phyloP scores from a whole-genome alignment of 35 echinoderm and acorn worm species.

The Apostichopus japonicus region DNA sequence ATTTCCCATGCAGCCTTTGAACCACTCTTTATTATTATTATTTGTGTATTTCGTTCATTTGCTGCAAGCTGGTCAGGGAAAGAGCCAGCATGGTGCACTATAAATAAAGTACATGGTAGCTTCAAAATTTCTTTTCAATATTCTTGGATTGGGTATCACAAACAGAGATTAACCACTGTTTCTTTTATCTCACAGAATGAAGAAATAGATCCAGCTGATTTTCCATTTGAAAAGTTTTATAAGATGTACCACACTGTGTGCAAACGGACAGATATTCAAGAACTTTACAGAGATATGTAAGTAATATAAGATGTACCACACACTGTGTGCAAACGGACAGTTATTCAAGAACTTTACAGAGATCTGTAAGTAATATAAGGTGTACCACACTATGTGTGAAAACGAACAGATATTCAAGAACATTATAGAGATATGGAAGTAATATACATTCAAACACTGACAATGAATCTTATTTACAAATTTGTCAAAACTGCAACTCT shows the following conservation, averaged over 20 bases:
- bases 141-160: too few species aligned
- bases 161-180: background rate
- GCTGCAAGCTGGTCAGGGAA: too few species aligned
- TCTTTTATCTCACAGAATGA: slow-evolving; percentile 79
- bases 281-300: slow-evolving; percentile 95
- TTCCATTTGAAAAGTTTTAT: slow-evolving; percentile 99
- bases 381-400: slow-evolving; percentile 96
- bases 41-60: too few species aligned
- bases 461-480: too few species aligned
- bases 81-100: too few species aligned
- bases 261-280: slow-evolving; percentile 91
- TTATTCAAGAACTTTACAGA: background rate
- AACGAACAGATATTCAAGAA: slow-evolving; percentile 91
- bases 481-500: too few species aligned
- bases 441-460: background rate
- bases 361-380: slow-evolving; percentile 84
- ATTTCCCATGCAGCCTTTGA: too few species aligned
- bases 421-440: slow-evolving; percentile 94
- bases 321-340: background rate
- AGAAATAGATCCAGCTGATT: slow-evolving; percentile 95
- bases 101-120: too few species aligned
- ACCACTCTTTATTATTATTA: too few species aligned
- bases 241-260: slow-evolving; percentile 98
- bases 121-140: too few species aligned
- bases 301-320: slow-evolving; percentile 14